Base-by-base conservation (phyloP, 92 coral and sea anemone species). In the Phenganax marumi region DNA sequence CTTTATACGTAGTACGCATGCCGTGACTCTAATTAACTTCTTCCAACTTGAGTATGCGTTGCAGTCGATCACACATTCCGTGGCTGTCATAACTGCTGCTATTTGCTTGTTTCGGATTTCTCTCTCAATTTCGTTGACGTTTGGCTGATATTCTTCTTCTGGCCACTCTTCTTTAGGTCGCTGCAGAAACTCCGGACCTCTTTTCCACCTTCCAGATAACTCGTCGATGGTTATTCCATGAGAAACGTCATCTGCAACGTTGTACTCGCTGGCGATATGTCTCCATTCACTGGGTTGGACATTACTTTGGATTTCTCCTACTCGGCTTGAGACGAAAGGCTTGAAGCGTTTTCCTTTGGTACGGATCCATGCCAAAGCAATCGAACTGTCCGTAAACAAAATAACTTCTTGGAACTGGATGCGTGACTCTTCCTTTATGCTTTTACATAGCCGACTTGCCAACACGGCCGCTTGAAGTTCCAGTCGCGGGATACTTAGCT, bases 221-320 rank as follows among this genome's bases (percentile, higher is more conserved):
- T 85, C 85, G 17, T 21, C 18, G 39, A 60, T 85, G 19, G 55
- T n/a, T 85, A 85, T 85, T n/a, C 89, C 89, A 14, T 81, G 12
- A 10, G 73, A 85, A 26, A 85, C 84, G 68, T 85, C 84, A 48
- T 85, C 88, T 5, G 88, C 84, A 12, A 78, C 88, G 63, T 85
- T 85, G 25, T 52, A 12, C 64, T 85, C 84, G 39, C 88, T 69
- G 48, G 84, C 71, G 23, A 85, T 85, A 72, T 85, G 84, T 70
- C 63, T 17, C 88, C 84, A 85, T 39, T 53, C 57, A 16, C 43
- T 46, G 39, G 80, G 79, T 70, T 85, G 73, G 5, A 79, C 55
- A 26, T 78, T 85, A 62, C 75, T 80, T 66, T 80, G 85, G 10
- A 85, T 85, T 60, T 85, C 88, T 56, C 81, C 85, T 14, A 85